Base-by-base conservation (phyloP, 1,140 invertebrate species). In the Sesamia nonagrioides region DNA sequence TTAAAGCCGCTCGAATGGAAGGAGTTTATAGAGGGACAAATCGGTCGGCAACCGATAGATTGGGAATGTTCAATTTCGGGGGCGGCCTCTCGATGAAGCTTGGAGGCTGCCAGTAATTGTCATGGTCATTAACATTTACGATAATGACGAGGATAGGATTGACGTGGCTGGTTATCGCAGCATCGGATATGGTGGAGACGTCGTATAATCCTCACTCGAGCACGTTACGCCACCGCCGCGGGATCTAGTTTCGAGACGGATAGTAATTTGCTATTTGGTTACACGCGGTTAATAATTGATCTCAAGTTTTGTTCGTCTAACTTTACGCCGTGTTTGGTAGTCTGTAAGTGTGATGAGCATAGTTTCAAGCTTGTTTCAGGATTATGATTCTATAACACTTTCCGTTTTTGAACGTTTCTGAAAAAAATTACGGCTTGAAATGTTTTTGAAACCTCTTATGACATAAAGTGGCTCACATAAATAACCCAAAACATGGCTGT, bases 91-190 rank as follows among this genome's bases (percentile, higher is more conserved):
- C 82, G 87, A 90, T 86, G 89, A 86, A 89, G 91, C 86, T 91
- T 82, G 79, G 83, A 84, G 84, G 86, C 85, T 81, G 78, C 45
- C 81, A 81, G 89, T 93, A 93, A 94, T 93, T 92, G 92, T 91
- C 88, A 84, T 88, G 82, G 86, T 88, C 92, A 93, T 94, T 93
- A 94, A 93, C 91, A 90, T 94, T 94, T 92, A 94, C 91, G 92
- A 91, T 91, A 93, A 92, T 92, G 88, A 86, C 88, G 86, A 78
- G 78, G 86, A 86, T 89, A 86, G 88, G 89, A 92, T 93, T 93
- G 92, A 94, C 88, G 88, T 78, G 80, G 77, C 79, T 86, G 75
- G 77, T 78, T 85, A 88, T 89, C 86, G 80, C 84, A 85, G 75
- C 80, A 84, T 80, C 82, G 80, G 82, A 82, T 90, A 91, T 89